phyloP scores from a whole-genome alignment of 2,888 invertebrate species.

The Gastracanthus pulcherrimus region DNA sequence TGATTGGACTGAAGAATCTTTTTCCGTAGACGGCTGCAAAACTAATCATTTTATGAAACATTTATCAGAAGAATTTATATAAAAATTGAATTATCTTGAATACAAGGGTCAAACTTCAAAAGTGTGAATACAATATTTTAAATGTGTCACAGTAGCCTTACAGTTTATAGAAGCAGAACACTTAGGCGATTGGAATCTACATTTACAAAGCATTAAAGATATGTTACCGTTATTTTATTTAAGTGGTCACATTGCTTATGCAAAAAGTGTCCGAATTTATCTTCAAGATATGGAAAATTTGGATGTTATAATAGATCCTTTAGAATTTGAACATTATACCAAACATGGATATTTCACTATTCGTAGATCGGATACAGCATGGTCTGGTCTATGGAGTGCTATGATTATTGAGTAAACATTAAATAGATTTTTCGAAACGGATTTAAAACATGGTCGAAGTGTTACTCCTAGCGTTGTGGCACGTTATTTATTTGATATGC shows the following conservation, averaged over 20 bases:
- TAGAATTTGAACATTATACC: conserved; percentile 54
- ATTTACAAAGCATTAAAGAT: conserved; percentile 61
- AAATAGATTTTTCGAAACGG: conserved; percentile 60
- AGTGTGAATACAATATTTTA: conserved; percentile 59
- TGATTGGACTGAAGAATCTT: background rate
- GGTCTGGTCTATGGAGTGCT: conserved; percentile 59
- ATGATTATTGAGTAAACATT: conserved; percentile 61
- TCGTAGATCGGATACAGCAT: conserved; percentile 58
- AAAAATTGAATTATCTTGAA: conserved; percentile 24
- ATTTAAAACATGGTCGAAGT: conserved; percentile 60
- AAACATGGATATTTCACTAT: conserved; percentile 58
- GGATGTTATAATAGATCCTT: conserved; percentile 46
- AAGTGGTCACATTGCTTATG: conserved; percentile 66
- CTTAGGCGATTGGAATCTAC: conserved; percentile 60
- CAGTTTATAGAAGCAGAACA: conserved; percentile 63
- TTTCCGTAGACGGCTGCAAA: background rate
- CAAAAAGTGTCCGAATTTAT: conserved; percentile 66
- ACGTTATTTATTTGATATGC: conserved; percentile 57
- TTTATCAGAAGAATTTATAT: background rate
- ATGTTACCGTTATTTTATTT: conserved; percentile 66
- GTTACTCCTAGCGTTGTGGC: conserved; percentile 55
- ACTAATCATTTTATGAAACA: background rate
- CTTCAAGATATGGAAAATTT: conserved; percentile 65
- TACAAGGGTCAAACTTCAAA: conserved; percentile 49
- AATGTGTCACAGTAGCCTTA: conserved; percentile 51